phyloP scores from a whole-genome alignment of 2,113 vertebrate genomes.

The Corydoras maculifer region DNA sequence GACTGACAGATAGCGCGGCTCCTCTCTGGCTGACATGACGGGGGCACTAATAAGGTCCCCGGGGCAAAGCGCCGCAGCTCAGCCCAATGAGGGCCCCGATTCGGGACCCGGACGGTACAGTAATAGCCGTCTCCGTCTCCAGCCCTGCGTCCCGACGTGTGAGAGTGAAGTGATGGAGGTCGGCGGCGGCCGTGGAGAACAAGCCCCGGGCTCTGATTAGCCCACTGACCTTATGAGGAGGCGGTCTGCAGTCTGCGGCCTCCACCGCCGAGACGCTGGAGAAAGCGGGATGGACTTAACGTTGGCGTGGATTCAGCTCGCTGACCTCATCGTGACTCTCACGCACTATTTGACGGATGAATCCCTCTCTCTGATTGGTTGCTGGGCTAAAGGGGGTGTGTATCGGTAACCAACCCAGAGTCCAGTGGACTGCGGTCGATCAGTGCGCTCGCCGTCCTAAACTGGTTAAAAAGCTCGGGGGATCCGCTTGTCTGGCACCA shows the following conservation, averaged over 20 bases:
- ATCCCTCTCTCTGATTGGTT: too few species aligned
- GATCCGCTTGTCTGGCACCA: too few species aligned
- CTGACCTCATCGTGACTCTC: conserved; percentile 2
- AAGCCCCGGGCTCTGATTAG: conserved; percentile 39
- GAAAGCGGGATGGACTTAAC: conserved; percentile 7
- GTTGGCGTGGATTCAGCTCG: not conserved
- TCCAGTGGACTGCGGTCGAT: too few species aligned
- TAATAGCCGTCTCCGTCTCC: conserved; percentile 23
- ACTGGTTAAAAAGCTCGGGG: too few species aligned
- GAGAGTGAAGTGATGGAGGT: conserved; percentile 34
- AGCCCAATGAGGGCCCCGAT: conserved; percentile 12
- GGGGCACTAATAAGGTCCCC: conserved; percentile 36
- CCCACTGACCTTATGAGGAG: conserved; percentile 45
- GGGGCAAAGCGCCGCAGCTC: conserved; percentile 14
- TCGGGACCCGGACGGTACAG: conserved; percentile 1
- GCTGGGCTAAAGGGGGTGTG: too few species aligned
- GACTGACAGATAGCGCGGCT: not conserved
- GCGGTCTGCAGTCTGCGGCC: conserved; percentile 17
- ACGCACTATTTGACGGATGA: not conserved
- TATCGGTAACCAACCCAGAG: too few species aligned
- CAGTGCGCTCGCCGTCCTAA: too few species aligned
- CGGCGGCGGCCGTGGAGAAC: conserved; percentile 22
- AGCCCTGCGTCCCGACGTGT: conserved; percentile 16
- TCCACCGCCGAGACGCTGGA: conserved; percentile 17
- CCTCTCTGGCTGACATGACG: conserved; percentile 30